Base-by-base conservation (phyloP, 2,797 vertebrate genomes). In the Heterohyrax brucei region DNA sequence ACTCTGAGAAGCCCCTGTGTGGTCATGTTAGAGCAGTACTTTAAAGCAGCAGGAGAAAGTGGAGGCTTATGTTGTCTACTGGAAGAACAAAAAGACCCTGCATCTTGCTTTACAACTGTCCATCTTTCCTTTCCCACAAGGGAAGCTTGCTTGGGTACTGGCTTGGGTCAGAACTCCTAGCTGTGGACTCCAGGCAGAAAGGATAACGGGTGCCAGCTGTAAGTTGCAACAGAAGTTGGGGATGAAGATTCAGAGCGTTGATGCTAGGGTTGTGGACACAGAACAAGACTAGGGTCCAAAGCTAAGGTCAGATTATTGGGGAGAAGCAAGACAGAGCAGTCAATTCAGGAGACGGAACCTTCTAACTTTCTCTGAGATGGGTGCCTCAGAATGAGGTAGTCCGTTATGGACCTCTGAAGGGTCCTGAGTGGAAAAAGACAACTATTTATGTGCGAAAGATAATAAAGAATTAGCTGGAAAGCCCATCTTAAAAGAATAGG, bases 1-100 rank as follows among this genome's bases (percentile, higher is more conserved):
- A 96, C 39, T 86, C 61, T 8, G 85, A 44, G 77, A 87, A 56
- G 10, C 16, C 75, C 78, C 7, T 91, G 7, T 93, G 53, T 91
- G 93, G 75, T 94, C 16, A 79, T 87, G 30, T 84, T 81, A 78
- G 62, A 94, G 76, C 87, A 96, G 19, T 44, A 78, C 94, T 89
- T 95, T 46, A 93, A 94, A 92, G 26, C 68, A 77, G 46, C 56
- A 73, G 79, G 66, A 24, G 81, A 85, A 56, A 70, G 14, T 87
- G 28, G 78, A 19, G 66, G 26, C 44, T 53, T 50, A 30, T 90
- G 39, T 16, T 87, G 1, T 62, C 79, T 89, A 39, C n/a, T 84
- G 87, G 33, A 87, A 91, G 70, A 86, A 80, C 28, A 66, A 39
- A 79, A 61, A 77, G 30, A 14, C 8, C 30, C 30, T n/a, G 59